Evolutionary conservation across 2,113 vertebrate species (phyloP).

Genomic region (Pterocles orientalis): DNA sequence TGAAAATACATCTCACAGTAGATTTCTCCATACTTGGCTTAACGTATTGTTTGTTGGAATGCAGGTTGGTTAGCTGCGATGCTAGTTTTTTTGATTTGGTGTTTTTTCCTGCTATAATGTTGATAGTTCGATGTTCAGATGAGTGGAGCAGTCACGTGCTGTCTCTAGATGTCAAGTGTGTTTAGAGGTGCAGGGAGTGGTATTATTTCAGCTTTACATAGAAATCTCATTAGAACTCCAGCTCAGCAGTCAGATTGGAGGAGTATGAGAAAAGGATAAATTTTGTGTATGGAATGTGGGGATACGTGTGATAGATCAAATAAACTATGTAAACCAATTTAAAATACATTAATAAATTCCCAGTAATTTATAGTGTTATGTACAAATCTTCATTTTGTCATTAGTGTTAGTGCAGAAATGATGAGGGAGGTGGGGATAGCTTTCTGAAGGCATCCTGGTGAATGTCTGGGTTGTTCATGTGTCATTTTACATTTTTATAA

Average conservation of each 20-base stretch:
- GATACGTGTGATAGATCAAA: background rate
- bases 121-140: background rate
- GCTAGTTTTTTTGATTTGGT: background rate
- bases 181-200: background rate
- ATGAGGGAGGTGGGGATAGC: background rate
- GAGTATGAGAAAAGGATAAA: background rate
- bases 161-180: background rate
- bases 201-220: background rate
- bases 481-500: background rate
- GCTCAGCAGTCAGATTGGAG: background rate
- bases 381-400: background rate
- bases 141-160: background rate
- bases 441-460: background rate
- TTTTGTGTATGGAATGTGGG: background rate
- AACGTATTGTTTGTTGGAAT: background rate
- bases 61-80: background rate
- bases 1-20: background rate
- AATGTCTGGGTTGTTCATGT: background rate
- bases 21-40: background rate
- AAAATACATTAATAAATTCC: background rate
- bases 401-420: background rate
- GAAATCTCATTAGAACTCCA: background rate
- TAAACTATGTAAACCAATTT: background rate
- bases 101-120: background rate
- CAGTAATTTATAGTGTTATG: background rate